A percentile compares a stretch with the other conserved stretches of the same genome.
These are phyloP conservation scores for Ochotona princeps DNA, from an alignment of 2,113 vertebrate genomes.

Conservation along the genomic window DNA sequence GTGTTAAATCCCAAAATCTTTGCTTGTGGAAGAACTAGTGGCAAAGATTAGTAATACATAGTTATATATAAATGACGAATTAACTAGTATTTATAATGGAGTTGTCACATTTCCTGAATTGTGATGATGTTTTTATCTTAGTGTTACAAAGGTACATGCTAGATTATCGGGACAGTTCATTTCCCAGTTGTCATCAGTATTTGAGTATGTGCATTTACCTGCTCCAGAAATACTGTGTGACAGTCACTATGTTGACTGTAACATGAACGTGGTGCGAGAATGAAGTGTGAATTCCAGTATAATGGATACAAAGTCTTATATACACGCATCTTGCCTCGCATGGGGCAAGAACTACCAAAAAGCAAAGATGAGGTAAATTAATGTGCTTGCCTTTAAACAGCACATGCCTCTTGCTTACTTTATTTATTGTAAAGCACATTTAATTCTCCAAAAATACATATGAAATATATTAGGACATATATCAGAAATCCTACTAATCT, in stretches of 20 bases:
- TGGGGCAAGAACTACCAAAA: not conserved
- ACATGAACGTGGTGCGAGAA: not conserved
- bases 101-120: not conserved
- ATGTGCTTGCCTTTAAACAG: conserved; percentile 39
- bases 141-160: not conserved
- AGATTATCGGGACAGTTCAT: not conserved
- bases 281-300: not conserved
- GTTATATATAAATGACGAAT: not conserved
- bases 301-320: not conserved
- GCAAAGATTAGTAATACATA: not conserved
- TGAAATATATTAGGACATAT: not conserved
- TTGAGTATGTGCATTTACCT: not conserved
- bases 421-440: conserved; percentile 22
- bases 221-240: not conserved
- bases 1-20: not conserved
- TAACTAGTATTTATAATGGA: not conserved
- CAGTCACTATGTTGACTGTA: not conserved
- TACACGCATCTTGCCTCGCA: not conserved
- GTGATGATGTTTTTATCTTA: not conserved
- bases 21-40: not conserved
- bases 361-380: not conserved
- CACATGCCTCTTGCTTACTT: conserved; percentile 20
- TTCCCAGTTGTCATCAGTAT: not conserved
- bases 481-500: conserved; percentile 35
- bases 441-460: conserved; percentile 56